Evolutionary conservation across 1,140 invertebrate species (phyloP), one percentile per base, ranked within the genome.

Genomic region (Bombus ignitus): DNA sequence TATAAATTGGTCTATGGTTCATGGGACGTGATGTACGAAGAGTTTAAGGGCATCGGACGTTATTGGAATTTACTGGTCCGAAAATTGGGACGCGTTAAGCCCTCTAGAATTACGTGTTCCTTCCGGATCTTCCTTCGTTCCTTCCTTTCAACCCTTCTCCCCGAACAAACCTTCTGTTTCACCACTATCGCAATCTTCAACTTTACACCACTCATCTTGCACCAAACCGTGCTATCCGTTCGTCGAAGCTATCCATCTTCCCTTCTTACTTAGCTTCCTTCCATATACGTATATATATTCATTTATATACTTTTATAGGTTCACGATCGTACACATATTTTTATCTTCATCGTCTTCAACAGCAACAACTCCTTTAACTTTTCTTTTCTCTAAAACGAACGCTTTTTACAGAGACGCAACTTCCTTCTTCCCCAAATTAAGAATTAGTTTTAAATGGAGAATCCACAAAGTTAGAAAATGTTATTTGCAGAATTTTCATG

Each of bases 11-110:
- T 68, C 87, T 73, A 32, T 66, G 82, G 76, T 87, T 86, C 79
- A 66, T 62, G 74, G 72, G 72, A 88, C 87, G 87, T 91, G 92
- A 92, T 89, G 85, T 92, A 93, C 88, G 92, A 91, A 93, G 85
- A 90, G 85, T 93, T 93, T 92, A 92, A 92, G 86, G 83, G 85
- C 89, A 91, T 87, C 87, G 90, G 91, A 92, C 91, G 86, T 92
- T 93, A 93, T 93, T 93, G 92, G 91, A 94, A 94, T 94, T 94
- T 94, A 94, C 90, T 91, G 92, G 91, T 81, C 90, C 86, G 90
- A 91, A 93, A 94, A 93, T 93, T 93, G 93, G 92, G 88, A 90
- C 89, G 90, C 90, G 91, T 89, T 92, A 92, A 93, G 88, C 87
- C 87, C 87, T 76, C 42, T 84, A 87, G 80, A 90, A 91, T 92